A percentile compares a stretch with the other conserved stretches of the same genome.
These are phyloP conservation scores for Alosa sapidissima DNA, from an alignment of 2,797 vertebrate genomes.

Conservation along the genomic window DNA sequence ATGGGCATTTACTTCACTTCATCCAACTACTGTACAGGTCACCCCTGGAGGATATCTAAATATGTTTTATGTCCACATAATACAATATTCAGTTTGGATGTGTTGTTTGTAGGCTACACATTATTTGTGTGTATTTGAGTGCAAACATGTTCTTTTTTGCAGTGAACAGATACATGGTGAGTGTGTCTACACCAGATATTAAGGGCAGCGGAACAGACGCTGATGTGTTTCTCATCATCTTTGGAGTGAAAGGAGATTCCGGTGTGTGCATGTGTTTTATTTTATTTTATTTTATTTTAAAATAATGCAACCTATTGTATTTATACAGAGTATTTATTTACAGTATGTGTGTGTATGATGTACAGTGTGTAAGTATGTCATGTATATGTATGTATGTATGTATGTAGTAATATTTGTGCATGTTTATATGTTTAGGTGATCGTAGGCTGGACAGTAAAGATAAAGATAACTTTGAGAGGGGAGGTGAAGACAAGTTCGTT, in stretches of 20 bases:
- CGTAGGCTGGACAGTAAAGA: conserved; percentile 86
- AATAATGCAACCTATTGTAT: too few relatives aligned
- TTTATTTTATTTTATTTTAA: too few relatives aligned
- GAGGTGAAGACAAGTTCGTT: conserved; percentile 92
- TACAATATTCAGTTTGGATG: background rate
- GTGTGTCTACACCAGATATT: conserved; percentile 88
- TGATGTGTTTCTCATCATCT: conserved; percentile 93
- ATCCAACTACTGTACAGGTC: too few relatives aligned
- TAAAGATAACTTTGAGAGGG: conserved; percentile 96
- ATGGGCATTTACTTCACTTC: too few relatives aligned
- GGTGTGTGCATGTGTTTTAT: conserved; percentile 65
- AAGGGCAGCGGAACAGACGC: conserved; percentile 96
- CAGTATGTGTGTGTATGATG: background rate
- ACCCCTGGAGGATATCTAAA: too few relatives aligned
- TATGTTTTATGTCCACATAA: too few relatives aligned
- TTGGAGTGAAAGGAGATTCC: conserved; percentile 94
- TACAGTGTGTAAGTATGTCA: background rate
- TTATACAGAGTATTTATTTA: background rate
- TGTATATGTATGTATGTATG: background rate
- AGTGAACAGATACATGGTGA: conserved; percentile 96
- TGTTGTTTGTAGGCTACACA: too few relatives aligned
- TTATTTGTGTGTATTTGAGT: conserved; percentile 39
- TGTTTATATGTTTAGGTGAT: conserved; percentile 74
- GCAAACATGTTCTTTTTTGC: conserved; percentile 34
- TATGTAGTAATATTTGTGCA: background rate